phyloP scores from a whole-genome alignment of 2,113 vertebrate species.

The Abramis brama region DNA sequence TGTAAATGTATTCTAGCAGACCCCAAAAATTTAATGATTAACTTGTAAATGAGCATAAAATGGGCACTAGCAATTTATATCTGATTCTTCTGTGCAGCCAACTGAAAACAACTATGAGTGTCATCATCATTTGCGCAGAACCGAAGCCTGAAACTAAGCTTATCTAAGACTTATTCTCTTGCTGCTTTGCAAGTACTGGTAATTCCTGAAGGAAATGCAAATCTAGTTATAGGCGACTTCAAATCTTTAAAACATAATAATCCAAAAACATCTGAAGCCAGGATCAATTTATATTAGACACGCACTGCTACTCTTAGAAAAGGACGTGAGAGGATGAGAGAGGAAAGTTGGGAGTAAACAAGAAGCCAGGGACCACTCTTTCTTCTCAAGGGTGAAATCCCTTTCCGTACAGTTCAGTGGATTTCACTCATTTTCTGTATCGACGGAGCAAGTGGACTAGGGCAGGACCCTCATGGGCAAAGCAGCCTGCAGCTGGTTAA shows the following conservation, averaged over 20 bases:
- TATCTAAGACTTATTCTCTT: neutral
- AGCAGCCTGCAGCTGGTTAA: constrained; percentile 53
- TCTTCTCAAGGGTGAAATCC: constrained; percentile 68
- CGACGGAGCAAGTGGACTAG: constrained; percentile 56
- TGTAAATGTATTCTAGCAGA: neutral
- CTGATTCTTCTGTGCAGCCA: neutral
- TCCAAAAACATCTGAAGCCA: constrained; percentile 10
- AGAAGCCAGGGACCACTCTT: constrained; percentile 54
- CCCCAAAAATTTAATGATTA: neutral
- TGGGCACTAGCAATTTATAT: neutral
- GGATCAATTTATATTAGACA: constrained; percentile 28
- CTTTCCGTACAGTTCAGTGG: constrained; percentile 64
- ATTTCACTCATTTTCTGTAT: constrained; percentile 68
- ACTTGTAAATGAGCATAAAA: neutral
- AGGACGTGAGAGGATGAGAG: constrained; percentile 55
- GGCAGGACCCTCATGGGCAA: constrained; percentile 51
- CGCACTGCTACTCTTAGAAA: constrained; percentile 30
- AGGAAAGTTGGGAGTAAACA: constrained; percentile 46
- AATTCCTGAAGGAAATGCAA: neutral
- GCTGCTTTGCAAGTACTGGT: neutral
- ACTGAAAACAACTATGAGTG: neutral
- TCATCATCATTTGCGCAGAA: constrained; percentile 19
- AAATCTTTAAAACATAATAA: constrained; percentile 28
- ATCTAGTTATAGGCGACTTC: neutral
- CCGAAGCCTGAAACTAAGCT: constrained; percentile 14